Conservation (phyloP, 2,113 vertebrate species). For the Nansenia antarctica region DNA sequence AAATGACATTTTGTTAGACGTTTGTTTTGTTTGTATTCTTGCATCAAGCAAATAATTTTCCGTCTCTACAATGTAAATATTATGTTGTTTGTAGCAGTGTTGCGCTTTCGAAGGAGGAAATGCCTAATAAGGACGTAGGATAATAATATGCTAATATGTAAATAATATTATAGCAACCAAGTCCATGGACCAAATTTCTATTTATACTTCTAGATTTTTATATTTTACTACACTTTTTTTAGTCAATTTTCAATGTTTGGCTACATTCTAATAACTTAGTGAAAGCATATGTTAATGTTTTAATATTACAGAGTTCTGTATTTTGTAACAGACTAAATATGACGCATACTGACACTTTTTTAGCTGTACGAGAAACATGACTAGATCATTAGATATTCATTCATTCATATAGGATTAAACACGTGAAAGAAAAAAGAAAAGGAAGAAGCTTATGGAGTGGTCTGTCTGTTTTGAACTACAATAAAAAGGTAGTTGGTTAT, state of each 20-base stretch:
- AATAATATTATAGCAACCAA: slow-evolving; percentile 86
- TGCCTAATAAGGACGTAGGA: slow-evolving; percentile 72
- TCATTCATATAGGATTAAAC: slow-evolving; percentile 68
- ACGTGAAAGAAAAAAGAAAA: slow-evolving; percentile 45
- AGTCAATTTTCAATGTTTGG: slow-evolving; percentile 79
- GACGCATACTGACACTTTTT: slow-evolving; percentile 84
- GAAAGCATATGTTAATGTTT: slow-evolving; percentile 69
- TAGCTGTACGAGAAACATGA: slow-evolving; percentile 73
- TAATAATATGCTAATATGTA: slow-evolving; percentile 85
- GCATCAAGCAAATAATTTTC: slow-evolving; percentile 77
- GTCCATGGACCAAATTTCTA: slow-evolving; percentile 98
- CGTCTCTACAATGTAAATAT: slow-evolving; percentile 84
- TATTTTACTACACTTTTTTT: slow-evolving; percentile 91
- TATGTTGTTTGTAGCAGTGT: slow-evolving; percentile 67
- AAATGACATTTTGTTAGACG: slow-evolving; percentile 74
- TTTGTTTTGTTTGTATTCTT: slow-evolving; percentile 82
- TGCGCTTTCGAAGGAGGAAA: slow-evolving; percentile 71
- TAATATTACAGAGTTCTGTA: slow-evolving; percentile 72
- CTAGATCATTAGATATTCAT: slow-evolving; percentile 75
- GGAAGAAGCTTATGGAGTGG: slow-evolving; percentile 16
- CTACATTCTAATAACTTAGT: slow-evolving; percentile 80
- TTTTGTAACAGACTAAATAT: slow-evolving; percentile 79
- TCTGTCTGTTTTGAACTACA: slow-evolving; percentile 25
- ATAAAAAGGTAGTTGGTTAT: no score
- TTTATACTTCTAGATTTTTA: slow-evolving; percentile 99